Base-by-base conservation (phyloP, 2,113 vertebrate species). In the Crotalus helleri region DNA sequence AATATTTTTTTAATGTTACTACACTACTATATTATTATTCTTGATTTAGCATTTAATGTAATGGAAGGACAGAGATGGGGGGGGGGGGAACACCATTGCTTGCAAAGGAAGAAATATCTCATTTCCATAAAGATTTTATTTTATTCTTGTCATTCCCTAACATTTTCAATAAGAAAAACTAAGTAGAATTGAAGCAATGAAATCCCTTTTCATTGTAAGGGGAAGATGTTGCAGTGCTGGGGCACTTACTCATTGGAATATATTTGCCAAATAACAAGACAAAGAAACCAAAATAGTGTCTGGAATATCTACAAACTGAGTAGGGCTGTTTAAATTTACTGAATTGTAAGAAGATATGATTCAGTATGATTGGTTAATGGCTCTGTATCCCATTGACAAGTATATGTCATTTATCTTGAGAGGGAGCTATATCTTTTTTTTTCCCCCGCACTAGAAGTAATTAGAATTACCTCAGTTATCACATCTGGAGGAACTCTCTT, bases 21-120 rank as follows among this genome's bases (percentile, higher is more conserved):
- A 9, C 85, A 92, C 11, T 0, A 0, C 74, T 89, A 23, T 87
- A 94, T 89, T 95, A n/a, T 93, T 88, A 92, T 95, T 94, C 93
- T 94, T 96, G 88, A 21, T 91, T 93, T 92, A 33, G 11, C 86
- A 92, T 51, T 94, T 93, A 91, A n/a, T 92, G 51, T 94, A 81
- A 69, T 87, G 94, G 93, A 95, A 96, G 92, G 93, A 95, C 89
- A 85, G 94, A 95, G 94, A 0, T 86, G 4, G 33, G 69, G 69
- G 86, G 4, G 33, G 69, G 69, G 86, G 89, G 2, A 7, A 9
- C 9, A 29, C 94, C 94, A 92, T 8, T 90, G 53, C 89, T n/a
- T 51, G 59, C 13, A 94, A 88, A 94, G 93, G 91, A 81, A 39
- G n/a, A 39, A 81, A 81, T 81, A 81, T 81, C 74, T 81, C 74